Evolutionary conservation across 2,888 invertebrate genomes (phyloP).

Genomic region (Erebia ligea): DNA sequence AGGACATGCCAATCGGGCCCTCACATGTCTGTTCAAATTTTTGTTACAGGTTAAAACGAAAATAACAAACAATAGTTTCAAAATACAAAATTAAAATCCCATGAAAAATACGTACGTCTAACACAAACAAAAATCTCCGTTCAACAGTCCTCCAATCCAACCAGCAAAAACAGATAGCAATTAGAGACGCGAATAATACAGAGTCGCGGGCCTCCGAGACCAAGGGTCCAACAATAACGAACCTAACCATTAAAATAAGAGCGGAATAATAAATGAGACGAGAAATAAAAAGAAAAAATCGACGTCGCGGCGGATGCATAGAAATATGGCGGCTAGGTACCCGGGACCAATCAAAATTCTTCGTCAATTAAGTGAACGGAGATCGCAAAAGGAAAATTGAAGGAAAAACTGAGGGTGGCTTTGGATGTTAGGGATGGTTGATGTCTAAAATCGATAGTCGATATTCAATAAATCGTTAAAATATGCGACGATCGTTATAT

Average conservation of each 20-base stretch:
- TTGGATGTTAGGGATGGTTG: slow-evolving; percentile 52
- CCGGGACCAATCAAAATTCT: slow-evolving; percentile 81
- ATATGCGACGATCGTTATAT: background rate
- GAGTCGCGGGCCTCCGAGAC: slow-evolving; percentile 51
- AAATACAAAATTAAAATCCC: slow-evolving; percentile 19
- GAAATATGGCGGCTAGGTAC: slow-evolving; percentile 71
- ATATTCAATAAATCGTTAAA: background rate
- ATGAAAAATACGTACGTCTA: slow-evolving; percentile 38
- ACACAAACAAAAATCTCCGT: slow-evolving; percentile 46
- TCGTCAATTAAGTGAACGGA: slow-evolving; percentile 81
- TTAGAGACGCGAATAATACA: slow-evolving; percentile 76
- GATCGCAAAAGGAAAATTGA: slow-evolving; percentile 82
- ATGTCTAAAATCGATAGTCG: slow-evolving; percentile 22
- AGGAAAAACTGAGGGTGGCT: slow-evolving; percentile 79
- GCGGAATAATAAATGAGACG: slow-evolving; percentile 76
- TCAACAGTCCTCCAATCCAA: slow-evolving; percentile 54
- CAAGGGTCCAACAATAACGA: slow-evolving; percentile 68
- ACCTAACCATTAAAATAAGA: slow-evolving; percentile 81
- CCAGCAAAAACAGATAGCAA: slow-evolving; percentile 59
- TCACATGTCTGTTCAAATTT: too few species aligned
- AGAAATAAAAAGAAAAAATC: slow-evolving; percentile 49
- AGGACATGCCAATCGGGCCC: too few species aligned
- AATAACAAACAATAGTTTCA: slow-evolving; percentile 10
- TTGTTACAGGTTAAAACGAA: background rate
- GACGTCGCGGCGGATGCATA: slow-evolving; percentile 73